Evolutionary conservation across 2,888 invertebrate species (phyloP).

Genomic region (Ophonus ardosiacus): DNA sequence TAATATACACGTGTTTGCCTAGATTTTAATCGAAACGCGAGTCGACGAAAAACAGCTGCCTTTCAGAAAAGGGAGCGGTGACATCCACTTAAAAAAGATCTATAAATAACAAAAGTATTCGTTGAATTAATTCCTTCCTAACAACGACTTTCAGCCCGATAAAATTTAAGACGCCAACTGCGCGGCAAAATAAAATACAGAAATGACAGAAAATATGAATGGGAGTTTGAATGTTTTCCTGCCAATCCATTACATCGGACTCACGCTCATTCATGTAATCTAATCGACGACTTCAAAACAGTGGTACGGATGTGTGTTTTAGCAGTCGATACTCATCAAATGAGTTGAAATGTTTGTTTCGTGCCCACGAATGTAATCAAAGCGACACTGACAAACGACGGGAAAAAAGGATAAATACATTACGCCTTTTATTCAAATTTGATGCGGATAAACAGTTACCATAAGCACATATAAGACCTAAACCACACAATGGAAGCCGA

Average conservation of each 20-base stretch:
- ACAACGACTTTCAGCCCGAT: constrained; percentile 35
- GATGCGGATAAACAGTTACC: neutral
- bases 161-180: constrained; percentile 37
- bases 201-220: constrained; percentile 48
- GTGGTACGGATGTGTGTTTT: constrained; percentile 22
- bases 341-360: constrained; percentile 30
- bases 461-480: neutral
- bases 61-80: constrained; percentile 29
- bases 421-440: neutral
- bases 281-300: constrained; percentile 19
- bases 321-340: constrained; percentile 24
- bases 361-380: constrained; percentile 20
- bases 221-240: constrained; percentile 31
- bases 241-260: constrained; percentile 32
- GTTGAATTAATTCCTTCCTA: constrained; percentile 41
- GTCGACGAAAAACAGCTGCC: constrained; percentile 53
- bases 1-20: constrained; percentile 55
- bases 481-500: too few species aligned
- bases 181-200: constrained; percentile 30
- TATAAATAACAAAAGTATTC: constrained; percentile 45
- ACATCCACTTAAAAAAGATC: constrained; percentile 45
- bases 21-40: constrained; percentile 55
- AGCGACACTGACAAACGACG: constrained; percentile 33
- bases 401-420: neutral
- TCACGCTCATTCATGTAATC: constrained; percentile 36